Evolutionary conservation across 2,888 invertebrate species (phyloP), one percentile per base, ranked within the genome.

Genomic region (Campaea margaritaria): DNA sequence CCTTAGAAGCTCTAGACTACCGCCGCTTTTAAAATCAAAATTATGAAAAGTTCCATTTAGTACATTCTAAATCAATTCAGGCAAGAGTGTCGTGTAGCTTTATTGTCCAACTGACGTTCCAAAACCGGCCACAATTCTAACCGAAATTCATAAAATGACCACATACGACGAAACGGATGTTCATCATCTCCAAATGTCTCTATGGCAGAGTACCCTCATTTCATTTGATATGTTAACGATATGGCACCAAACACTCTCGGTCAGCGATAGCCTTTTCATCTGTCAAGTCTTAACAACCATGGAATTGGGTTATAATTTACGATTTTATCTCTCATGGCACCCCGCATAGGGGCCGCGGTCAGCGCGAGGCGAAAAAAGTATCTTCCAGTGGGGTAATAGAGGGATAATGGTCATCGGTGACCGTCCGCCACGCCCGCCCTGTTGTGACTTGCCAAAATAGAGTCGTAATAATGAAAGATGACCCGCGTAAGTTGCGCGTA

Each of bases 301-400:
- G 86, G 88, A 91, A 92, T 91, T 91, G 91, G 91, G 90, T 89
- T 90, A 89, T 92, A 91, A 92, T 92, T 92, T 92, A 92, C 86
- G 90, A 92, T 91, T 89, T 91, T 91, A 92, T 92, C 91, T 89
- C 83, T 75, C 57, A 74, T 73, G 83, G 83, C 83, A 85, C 87
- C 86, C 86, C 77, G 82, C 86, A 91, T 91, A 86, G 89, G 91
- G 91, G 91, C 85, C 87, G 84, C 79, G 89, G 87, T 87, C 87
- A 87, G 84, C 76, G 78, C 80, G 82, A 79, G 78, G 75, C 79
- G 82, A 88, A 90, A 89, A 89, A 90, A 84, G 79, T 75, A 77
- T 5, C 21, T 21, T 21, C 75, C 79, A 82, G 68, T 75, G 75
- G 76, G 74, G 81, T 78, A 81, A 79, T 81, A 82, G 78, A 83